Evolutionary conservation across 1,140 invertebrate genomes (phyloP), one percentile per base, ranked within the genome.

Genomic region (Drosophila paulistorum): DNA sequence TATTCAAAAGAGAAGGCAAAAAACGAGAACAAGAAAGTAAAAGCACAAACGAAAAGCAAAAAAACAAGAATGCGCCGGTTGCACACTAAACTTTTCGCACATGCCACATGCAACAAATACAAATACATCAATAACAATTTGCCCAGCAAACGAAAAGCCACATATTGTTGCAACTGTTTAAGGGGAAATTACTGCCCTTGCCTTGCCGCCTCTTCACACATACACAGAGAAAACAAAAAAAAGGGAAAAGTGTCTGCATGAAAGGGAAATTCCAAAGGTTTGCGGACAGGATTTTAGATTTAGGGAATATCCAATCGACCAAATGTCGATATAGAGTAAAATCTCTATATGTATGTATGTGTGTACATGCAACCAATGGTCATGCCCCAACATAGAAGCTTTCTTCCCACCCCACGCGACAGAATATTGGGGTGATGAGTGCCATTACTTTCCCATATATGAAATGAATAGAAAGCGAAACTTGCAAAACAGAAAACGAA

Each of bases 171-270:
- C 58, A 81, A 81, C 64, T 84, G 65, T 79, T 76, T 76, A 48
- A 89, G 79, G 84, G 76, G 83, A 83, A 89, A 89, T 87, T 65
- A 26, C 23, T 26, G 23, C 23, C 23, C 23, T 26, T 26, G 23
- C 23, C 23, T 70, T 3, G 70, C 76, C n/a, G n/a, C n/a, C n/a
- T n/a, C n/a, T 79, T 6, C 14, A 6, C 51, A 54, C 9, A 60
- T 14, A 39, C 37, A 13, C 37, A 39, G 10, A n/a, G 10, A 77
- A 2, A 23, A 23, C 20, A 23, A 58, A 67, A 45, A 45, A 69
- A 66, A 58, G 65, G 71, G 20, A 23, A 23, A 51, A 23, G 45
- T 20, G 17, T 23, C 0, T 51, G 9, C 20, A 2, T 51, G 45
- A 51, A 51, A 23, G 45, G 45, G 45, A 51, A 51, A 51, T 51